Base-by-base conservation (phyloP, 1,140 invertebrate species). In the Conus betulinus region DNA sequence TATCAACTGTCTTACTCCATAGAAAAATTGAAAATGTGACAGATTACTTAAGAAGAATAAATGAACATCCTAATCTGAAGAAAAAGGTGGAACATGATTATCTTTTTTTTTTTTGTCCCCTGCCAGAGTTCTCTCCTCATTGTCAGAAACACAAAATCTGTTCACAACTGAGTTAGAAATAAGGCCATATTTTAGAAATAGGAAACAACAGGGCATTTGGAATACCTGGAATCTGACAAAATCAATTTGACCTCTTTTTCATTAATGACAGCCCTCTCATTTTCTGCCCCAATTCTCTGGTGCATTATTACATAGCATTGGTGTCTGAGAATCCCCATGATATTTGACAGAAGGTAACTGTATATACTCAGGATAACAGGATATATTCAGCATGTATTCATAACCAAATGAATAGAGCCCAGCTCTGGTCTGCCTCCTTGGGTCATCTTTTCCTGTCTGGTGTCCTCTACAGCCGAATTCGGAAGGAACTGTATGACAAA, bases 391-490 rank as follows among this genome's bases (percentile, higher is more conserved):
- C 7, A 60, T 60, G 17, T 60, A 60, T 60, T 71, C 67, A 71
- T 20, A 20, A 71, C 67, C 13, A 71, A 71, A 71, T 71, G 8
- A 71, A 71, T 7, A 13, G 55, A 13, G 67, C 5, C 23, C 67
- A 15, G 15, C 67, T 5, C 7, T 71, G 13, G 67, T 15, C 23
- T 17, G 20, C 13, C 20, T 15, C 5, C 23, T 71, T 71, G 8
- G 67, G 67, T 71, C 27, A 27, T 27, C 76, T 27, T 15, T 17
- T 5, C 25, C 27, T 13, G 5, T 10, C 8, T 8, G 15, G 39
- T 39, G 7, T 78, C 39, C 76, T 78, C n/a, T 23, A 83, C 81
- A 83, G 81, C 8, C 81, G 81, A 55, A 83, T 83, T 83, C 81
- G 81, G 52, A 83, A 83, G 8, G 81, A 83, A 20, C 81, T 83